Conservation (phyloP, 2,888 invertebrate genomes). For the Choristoneura rosaceana region DNA sequence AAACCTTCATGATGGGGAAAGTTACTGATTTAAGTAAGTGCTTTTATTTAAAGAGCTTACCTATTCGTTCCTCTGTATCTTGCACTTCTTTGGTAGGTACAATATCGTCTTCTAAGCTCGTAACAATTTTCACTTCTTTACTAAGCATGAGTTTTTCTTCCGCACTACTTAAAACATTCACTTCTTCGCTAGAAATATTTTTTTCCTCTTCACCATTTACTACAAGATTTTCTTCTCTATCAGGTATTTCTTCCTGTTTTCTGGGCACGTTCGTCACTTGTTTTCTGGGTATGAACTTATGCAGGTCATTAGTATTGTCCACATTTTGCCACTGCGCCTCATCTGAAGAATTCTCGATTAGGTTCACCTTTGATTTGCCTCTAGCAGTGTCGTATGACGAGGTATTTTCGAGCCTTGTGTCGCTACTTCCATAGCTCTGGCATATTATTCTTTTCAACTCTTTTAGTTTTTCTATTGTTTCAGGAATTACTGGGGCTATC, state of each 20-base stretch:
- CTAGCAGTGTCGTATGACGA: conserved; percentile 50
- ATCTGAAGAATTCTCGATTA: conserved; percentile 43
- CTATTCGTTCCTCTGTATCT: neutral
- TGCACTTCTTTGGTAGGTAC: neutral
- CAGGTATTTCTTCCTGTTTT: neutral
- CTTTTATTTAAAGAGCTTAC: neutral
- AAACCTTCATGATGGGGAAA: too few relatives aligned
- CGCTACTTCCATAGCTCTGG: conserved; percentile 43
- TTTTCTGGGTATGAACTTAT: conserved; percentile 47
- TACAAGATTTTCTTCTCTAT: neutral
- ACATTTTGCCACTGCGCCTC: conserved; percentile 61
- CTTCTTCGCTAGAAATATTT: neutral
- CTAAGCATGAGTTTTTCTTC: conserved; percentile 27
- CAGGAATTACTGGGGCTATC: neutral
- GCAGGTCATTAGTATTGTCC: conserved; percentile 60
- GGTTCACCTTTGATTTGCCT: neutral
- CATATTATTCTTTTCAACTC: conserved; percentile 40
- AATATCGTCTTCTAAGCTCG: neutral
- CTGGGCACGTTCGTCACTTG: neutral
- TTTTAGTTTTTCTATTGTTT: conserved; percentile 5
- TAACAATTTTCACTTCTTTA: neutral
- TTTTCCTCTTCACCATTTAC: neutral
- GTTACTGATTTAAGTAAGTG: neutral
- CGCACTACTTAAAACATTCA: neutral
- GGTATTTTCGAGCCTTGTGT: conserved; percentile 51